These are phyloP conservation scores for Smittia sp. DNA, from an alignment of 2,888 invertebrate genomes.

Conservation along the genomic window DNA sequence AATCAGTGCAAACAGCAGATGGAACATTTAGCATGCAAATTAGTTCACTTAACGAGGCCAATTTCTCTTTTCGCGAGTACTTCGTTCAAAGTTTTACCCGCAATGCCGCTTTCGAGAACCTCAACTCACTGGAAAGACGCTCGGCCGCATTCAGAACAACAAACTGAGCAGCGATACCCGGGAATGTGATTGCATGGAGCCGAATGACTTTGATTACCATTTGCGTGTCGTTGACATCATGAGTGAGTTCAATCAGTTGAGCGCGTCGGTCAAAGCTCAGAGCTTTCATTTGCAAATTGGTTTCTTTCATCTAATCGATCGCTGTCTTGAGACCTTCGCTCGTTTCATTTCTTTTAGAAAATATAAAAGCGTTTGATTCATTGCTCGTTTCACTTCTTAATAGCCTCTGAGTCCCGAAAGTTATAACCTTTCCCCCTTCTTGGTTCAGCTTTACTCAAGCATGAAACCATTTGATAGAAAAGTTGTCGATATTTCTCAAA, in stretches of 20 bases:
- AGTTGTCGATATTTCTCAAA: too few species aligned
- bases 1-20: background rate
- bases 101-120: slow-evolving; percentile 77
- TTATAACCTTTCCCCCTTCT: too few species aligned
- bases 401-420: too few species aligned
- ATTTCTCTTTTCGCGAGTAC: slow-evolving; percentile 59
- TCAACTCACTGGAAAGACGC: slow-evolving; percentile 80
- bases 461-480: too few species aligned
- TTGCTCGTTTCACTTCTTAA: too few species aligned
- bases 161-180: slow-evolving; percentile 75
- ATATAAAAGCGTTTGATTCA: too few species aligned
- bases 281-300: background rate
- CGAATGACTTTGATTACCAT: slow-evolving; percentile 79
- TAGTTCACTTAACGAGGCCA: background rate
- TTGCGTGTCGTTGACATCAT: slow-evolving; percentile 83
- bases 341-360: background rate
- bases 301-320: too few species aligned
- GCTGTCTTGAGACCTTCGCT: background rate
- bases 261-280: background rate
- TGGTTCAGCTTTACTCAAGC: too few species aligned
- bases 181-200: slow-evolving; percentile 89
- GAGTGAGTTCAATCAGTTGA: slow-evolving; percentile 58
- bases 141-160: slow-evolving; percentile 86
- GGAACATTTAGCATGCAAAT: background rate
- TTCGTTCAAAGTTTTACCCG: slow-evolving; percentile 64